These are phyloP conservation scores for Myotis lucifugus DNA, from an alignment of 2,113 vertebrate genomes.

Conservation along the genomic window DNA sequence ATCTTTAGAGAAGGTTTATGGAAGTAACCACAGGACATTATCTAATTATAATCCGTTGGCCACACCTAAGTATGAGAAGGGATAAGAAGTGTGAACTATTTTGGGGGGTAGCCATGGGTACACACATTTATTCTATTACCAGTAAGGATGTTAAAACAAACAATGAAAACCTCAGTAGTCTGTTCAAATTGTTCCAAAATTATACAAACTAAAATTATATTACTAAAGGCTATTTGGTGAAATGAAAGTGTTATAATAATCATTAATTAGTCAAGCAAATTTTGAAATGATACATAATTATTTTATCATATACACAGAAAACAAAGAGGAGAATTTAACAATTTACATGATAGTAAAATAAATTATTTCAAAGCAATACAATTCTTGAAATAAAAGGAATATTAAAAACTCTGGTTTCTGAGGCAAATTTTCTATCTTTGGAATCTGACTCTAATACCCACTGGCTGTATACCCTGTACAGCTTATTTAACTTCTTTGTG, in stretches of 20 bases:
- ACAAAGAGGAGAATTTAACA: neutral
- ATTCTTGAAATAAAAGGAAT: neutral
- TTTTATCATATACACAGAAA: neutral
- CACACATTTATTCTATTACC: neutral
- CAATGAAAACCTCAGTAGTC: neutral
- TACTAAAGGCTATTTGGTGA: neutral
- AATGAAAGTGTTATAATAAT: neutral
- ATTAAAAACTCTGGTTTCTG: neutral
- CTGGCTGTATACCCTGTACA: neutral
- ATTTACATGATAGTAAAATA: neutral
- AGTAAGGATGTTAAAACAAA: neutral
- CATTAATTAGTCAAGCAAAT: neutral
- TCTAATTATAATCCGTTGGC: neutral
- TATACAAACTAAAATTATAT: neutral
- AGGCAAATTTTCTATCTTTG: neutral
- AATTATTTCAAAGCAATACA: neutral
- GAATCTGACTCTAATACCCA: neutral
- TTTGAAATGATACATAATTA: neutral
- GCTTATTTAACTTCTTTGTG: neutral
- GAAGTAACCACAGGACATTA: neutral
- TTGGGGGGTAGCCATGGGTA: neutral
- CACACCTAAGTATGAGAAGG: neutral
- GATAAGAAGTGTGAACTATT: neutral
- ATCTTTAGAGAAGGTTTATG: neutral
- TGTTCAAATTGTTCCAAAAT: neutral